These are phyloP conservation scores for Epinephelus awoara DNA, from an alignment of 2,797 vertebrate genomes.

Conservation along the genomic window DNA sequence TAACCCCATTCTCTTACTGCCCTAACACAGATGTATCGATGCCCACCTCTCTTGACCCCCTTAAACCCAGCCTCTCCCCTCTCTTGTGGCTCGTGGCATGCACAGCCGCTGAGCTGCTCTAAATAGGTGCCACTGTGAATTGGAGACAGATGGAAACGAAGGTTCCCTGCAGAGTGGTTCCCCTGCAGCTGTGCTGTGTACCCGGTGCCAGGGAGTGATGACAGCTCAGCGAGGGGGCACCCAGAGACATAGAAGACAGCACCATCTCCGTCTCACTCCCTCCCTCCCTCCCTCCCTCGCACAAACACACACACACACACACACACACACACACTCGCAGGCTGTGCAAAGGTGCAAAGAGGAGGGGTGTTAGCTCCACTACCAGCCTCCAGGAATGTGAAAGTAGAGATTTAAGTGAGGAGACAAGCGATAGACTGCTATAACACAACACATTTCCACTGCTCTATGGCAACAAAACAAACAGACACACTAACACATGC, in stretches of 20 bases:
- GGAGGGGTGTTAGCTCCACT: constrained; percentile 73
- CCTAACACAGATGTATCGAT: constrained; percentile 32
- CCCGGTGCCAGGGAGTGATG: constrained; percentile 83
- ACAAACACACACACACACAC: constrained; percentile 21
- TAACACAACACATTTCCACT: constrained; percentile 65
- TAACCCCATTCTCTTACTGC: constrained; percentile 14
- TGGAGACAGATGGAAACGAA: constrained; percentile 88
- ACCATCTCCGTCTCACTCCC: constrained; percentile 49
- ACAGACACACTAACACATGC: constrained; percentile 54
- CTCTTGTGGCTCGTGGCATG: constrained; percentile 74
- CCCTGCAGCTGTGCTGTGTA: constrained; percentile 86
- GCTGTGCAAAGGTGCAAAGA: constrained; percentile 68
- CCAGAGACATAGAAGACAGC: constrained; percentile 71
- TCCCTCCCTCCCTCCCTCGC: constrained; percentile 11
- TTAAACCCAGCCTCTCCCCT: constrained; percentile 50
- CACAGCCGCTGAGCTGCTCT: constrained; percentile 79
- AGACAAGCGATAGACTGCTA: constrained; percentile 76
- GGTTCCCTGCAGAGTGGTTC: constrained; percentile 84
- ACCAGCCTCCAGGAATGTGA: constrained; percentile 77
- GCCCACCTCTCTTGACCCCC: constrained; percentile 61
- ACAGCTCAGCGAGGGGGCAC: constrained; percentile 81
- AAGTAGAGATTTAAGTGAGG: constrained; percentile 77
- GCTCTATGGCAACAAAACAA: constrained; percentile 69
- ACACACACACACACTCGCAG: constrained; percentile 15
- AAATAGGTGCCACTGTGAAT: constrained; percentile 85